Base-by-base conservation (phyloP, 2,797 vertebrate genomes). In the Pitangus sulphuratus region DNA sequence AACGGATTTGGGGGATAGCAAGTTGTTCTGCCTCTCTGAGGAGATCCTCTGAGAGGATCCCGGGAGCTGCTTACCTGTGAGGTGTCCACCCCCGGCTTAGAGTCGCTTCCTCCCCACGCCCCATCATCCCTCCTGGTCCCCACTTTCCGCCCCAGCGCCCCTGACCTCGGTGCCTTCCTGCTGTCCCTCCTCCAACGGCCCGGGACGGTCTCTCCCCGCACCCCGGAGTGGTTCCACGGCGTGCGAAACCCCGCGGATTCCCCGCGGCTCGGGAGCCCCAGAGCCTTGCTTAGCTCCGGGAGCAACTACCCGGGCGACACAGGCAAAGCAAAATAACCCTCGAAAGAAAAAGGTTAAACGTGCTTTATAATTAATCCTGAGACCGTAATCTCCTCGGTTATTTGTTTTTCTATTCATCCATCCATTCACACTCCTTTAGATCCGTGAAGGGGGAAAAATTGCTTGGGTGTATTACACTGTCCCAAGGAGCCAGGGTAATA, bases 321-420 rank as follows among this genome's bases (percentile, higher is more conserved):
- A 71, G 40, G 69, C 50, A 89, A 58, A 95, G 68, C 54, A 84
- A 83, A 92, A 77, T 13, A 90, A 71, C 71, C 30, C 47, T 86
- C n/a, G 8, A 83, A 88, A 93, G 47, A 75, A 76, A 89, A 82
- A 83, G 13, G 71, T 93, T 95, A 78, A 87, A 76, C 6, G 18
- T 31, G 53, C 50, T 89, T 65, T 79, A 72, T 70, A 78, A 85
- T 93, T 88, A 91, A 89, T 91, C 69, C 69, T 14, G 83, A 93
- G 76, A 80, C 89, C 58, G 35, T 77, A 93, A 90, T 93, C 76
- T 84, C 61, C 68, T 71, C 21, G 30, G 33, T 78, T 95, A 94
- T 96, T 96, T 95, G 92, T 90, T 94, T 95, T 94, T 70, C 87
- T 94, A 62, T 89, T 85, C 89, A 95, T 79, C 87, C 87, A 91